A percentile compares a stretch with the other conserved stretches of the same genome.
Conservation (phyloP, 2,888 invertebrate species). For the Antheraea yamamai region DNA sequence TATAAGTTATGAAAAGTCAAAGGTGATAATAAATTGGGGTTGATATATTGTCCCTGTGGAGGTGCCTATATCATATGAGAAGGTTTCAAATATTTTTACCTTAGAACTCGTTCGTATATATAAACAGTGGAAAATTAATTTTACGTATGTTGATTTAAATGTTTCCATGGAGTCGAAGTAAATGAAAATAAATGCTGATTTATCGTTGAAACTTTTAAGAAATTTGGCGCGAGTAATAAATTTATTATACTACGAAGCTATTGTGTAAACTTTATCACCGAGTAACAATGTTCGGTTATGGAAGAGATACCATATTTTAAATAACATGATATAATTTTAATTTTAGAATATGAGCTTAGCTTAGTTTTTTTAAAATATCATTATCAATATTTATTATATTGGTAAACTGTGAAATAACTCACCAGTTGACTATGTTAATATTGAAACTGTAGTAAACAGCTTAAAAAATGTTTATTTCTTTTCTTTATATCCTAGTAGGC, state of each 20-base stretch:
- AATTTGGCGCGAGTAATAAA: neutral
- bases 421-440: no score
- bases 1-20: constrained; percentile 57
- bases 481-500: no score
- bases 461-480: neutral
- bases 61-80: constrained; percentile 55
- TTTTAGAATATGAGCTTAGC: neutral
- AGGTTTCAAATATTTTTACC: constrained; percentile 56
- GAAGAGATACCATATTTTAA: neutral
- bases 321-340: neutral
- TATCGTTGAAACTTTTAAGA: constrained; percentile 7
- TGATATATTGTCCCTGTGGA: constrained; percentile 65
- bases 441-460: no score
- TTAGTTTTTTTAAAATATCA: neutral
- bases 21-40: constrained; percentile 67
- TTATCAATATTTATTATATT: neutral
- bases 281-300: neutral
- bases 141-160: constrained; percentile 12
- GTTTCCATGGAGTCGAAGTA: constrained; percentile 4
- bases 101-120: constrained; percentile 27
- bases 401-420: neutral
- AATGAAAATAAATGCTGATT: constrained; percentile 8
- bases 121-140: constrained; percentile 29
- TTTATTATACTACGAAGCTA: constrained; percentile 7
- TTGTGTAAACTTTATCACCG: neutral